These are phyloP conservation scores for Acrocephalus arundinaceus DNA, from an alignment of 2,113 vertebrate species.

Conservation along the genomic window DNA sequence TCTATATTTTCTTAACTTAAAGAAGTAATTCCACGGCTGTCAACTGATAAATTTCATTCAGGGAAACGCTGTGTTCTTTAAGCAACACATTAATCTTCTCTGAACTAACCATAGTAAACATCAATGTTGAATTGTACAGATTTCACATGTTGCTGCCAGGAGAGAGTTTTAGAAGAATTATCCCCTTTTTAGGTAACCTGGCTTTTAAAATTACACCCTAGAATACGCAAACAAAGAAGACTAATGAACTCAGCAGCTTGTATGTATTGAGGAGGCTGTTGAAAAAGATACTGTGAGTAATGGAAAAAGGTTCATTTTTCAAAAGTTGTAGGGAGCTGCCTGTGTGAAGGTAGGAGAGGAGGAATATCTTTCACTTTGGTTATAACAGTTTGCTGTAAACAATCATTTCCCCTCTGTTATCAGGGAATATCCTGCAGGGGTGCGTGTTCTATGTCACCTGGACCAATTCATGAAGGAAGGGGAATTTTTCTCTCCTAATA, in stretches of 20 bases:
- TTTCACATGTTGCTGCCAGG: conserved; percentile 37
- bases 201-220: conserved; percentile 51
- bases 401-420: background rate
- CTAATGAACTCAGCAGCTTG: conserved; percentile 33
- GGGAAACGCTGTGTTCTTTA: background rate
- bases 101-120: conserved; percentile 38
- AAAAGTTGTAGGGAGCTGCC: conserved; percentile 5
- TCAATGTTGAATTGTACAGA: conserved; percentile 22
- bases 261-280: background rate
- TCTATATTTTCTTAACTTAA: conserved; percentile 50
- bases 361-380: background rate
- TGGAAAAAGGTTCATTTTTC: conserved; percentile 55
- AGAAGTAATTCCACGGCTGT: conserved; percentile 48
- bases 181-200: conserved; percentile 55
- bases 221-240: conserved; percentile 32
- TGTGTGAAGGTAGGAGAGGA: background rate
- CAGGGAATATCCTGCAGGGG: background rate
- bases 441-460: conserved; percentile 12
- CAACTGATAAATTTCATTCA: conserved; percentile 45
- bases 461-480: background rate
- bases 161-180: conserved; percentile 40
- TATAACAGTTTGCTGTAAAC: background rate
- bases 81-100: conserved; percentile 51
- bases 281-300: conserved; percentile 37
- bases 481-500: background rate